These are phyloP conservation scores for Dryocosmus kuriphilus DNA, from an alignment of 2,888 invertebrate species.

Conservation along the genomic window DNA sequence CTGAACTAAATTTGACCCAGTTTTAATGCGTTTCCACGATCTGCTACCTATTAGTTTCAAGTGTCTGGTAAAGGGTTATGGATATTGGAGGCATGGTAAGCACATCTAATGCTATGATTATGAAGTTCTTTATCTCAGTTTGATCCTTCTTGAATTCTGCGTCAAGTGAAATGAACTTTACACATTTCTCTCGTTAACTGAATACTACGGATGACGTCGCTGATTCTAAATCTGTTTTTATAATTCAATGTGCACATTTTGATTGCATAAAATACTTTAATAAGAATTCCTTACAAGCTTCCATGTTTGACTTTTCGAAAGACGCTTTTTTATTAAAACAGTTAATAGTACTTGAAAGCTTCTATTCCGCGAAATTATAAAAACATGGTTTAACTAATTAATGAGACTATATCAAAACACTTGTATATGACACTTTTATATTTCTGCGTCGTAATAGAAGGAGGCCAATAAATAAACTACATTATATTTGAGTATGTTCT, in stretches of 20 bases:
- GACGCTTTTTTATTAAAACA: not conserved
- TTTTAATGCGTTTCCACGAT: conserved; percentile 7
- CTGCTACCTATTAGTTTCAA: conserved; percentile 11
- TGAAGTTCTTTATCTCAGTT: conserved; percentile 31
- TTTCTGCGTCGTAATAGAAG: no score
- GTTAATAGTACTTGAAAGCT: not conserved
- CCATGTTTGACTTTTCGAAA: not conserved
- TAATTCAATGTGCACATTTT: not conserved
- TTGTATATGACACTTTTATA: no score
- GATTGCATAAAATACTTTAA: not conserved
- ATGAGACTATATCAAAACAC: not conserved
- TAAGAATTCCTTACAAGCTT: not conserved
- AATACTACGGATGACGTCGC: no score
- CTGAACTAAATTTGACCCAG: conserved; percentile 8
- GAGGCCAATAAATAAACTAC: no score
- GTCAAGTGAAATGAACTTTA: conserved; percentile 14
- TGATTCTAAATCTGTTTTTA: not conserved
- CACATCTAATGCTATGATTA: conserved; percentile 8
- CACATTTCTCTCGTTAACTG: conserved; percentile 22
- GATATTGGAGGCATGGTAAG: conserved; percentile 17
- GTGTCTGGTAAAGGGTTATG: conserved; percentile 30
- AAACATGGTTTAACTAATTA: not conserved
- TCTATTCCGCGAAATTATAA: not conserved
- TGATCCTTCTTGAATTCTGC: conserved; percentile 25
- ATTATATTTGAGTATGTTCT: no score